These are phyloP conservation scores for Cotesia chilonis DNA, from an alignment of 1,140 invertebrate species.

Conservation along the genomic window DNA sequence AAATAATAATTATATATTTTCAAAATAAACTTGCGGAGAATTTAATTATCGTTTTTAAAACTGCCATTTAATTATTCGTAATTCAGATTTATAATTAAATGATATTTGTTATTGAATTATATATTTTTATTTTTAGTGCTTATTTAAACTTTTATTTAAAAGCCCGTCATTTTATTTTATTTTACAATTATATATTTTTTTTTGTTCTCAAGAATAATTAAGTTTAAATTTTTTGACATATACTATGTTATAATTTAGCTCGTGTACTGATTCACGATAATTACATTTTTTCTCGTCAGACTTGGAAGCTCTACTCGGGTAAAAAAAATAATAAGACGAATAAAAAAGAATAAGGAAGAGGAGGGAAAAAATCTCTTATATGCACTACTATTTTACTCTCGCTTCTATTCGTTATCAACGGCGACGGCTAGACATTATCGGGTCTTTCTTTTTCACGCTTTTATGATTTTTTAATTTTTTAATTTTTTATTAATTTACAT, in stretches of 20 bases:
- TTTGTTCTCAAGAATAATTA: too few relatives aligned
- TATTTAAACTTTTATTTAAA: too few relatives aligned
- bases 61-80: too few relatives aligned
- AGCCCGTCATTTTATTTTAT: too few relatives aligned
- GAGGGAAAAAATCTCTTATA: not conserved
- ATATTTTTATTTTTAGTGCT: too few relatives aligned
- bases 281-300: slow-evolving; percentile 18
- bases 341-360: not conserved
- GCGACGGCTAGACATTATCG: slow-evolving; percentile 14
- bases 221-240: slow-evolving; percentile 19
- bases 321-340: not conserved
- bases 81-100: too few relatives aligned
- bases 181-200: too few relatives aligned
- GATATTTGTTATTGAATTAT: too few relatives aligned
- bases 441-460: slow-evolving; percentile 12
- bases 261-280: slow-evolving; percentile 12
- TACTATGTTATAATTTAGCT: not conserved
- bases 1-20: too few relatives aligned
- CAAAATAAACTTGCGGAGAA: too few relatives aligned
- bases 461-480: slow-evolving; percentile 7
- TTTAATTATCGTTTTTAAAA: too few relatives aligned
- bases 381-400: slow-evolving; percentile 4
- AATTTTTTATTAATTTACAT: slow-evolving; percentile 7
- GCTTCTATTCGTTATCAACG: not conserved
- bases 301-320: too few relatives aligned